phyloP scores from a whole-genome alignment of 2,113 vertebrate genomes.

The Lamprotornis superbus region DNA sequence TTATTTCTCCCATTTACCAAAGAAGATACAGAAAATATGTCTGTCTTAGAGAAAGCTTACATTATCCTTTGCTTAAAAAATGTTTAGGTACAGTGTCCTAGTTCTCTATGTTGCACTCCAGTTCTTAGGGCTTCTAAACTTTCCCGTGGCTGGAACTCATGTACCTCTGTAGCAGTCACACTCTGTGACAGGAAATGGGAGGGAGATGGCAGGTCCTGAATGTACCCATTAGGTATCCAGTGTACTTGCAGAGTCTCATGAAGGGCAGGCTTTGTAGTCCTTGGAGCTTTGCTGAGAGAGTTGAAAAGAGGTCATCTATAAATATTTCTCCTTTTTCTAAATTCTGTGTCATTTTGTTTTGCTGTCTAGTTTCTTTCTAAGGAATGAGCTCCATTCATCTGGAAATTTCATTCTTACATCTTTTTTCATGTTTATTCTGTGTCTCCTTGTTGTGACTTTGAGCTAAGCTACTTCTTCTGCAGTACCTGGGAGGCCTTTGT shows the following conservation, averaged over 20 bases:
- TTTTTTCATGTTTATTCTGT: background rate
- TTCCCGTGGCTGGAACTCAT: accelerated
- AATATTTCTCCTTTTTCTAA: background rate
- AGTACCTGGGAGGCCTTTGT: background rate
- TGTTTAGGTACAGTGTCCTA: background rate
- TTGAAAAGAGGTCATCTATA: background rate
- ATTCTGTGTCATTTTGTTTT: background rate
- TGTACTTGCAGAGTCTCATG: background rate
- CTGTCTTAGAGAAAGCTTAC: background rate
- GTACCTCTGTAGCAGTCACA: accelerated
- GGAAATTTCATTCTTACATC: background rate
- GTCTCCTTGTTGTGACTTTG: background rate
- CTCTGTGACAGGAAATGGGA: background rate
- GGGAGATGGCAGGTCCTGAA: background rate
- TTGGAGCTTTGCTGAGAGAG: background rate
- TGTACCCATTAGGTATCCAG: background rate
- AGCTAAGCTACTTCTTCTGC: background rate
- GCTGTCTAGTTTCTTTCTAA: background rate
- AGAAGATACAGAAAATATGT: background rate
- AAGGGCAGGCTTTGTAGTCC: background rate
- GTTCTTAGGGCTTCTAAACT: background rate
- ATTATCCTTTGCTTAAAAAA: background rate
- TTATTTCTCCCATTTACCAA: background rate
- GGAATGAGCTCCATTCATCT: background rate
- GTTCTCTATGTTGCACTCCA: background rate